Percentiles rank a stretch among this genome's conserved stretches.
Conservation (phyloP, 2,113 vertebrate genomes). For the Halcyon senegalensis region DNA sequence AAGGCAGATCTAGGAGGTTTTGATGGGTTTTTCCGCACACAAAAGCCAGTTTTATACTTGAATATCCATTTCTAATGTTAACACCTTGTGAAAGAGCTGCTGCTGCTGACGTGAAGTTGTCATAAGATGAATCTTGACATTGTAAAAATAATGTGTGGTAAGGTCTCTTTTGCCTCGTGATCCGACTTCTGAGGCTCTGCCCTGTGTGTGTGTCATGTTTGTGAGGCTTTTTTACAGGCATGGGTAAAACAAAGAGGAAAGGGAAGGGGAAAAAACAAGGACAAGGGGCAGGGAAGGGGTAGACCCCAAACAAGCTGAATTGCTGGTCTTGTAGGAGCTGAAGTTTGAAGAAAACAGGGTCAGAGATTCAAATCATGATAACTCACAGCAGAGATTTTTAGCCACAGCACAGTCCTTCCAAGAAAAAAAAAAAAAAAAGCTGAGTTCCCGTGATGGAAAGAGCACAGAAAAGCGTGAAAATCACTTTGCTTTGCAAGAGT, state of each 20-base stretch:
- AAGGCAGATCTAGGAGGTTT: background rate
- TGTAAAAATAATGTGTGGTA: background rate
- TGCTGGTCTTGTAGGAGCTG: background rate
- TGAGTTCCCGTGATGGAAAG: background rate
- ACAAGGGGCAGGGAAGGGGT: background rate
- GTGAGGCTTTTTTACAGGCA: background rate
- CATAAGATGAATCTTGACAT: background rate
- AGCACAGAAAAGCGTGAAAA: conserved; percentile 14
- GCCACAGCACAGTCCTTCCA: conserved; percentile 10
- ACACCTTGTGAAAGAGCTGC: background rate
- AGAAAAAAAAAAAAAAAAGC: background rate
- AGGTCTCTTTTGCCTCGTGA: background rate
- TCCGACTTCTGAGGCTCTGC: background rate
- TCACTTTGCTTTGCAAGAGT: conserved; percentile 17
- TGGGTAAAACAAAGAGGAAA: background rate
- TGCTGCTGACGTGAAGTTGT: background rate
- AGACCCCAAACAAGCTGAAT: background rate
- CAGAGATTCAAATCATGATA: background rate
- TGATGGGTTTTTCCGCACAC: background rate
- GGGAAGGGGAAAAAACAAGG: background rate
- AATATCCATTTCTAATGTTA: background rate
- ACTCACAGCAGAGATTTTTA: background rate
- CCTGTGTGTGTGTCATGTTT: background rate
- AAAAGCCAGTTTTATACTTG: background rate
- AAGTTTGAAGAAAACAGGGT: background rate